Evolutionary conservation across 2,797 vertebrate genomes (phyloP), one percentile per base, ranked within the genome.

Genomic region (Poecilia velifera): DNA sequence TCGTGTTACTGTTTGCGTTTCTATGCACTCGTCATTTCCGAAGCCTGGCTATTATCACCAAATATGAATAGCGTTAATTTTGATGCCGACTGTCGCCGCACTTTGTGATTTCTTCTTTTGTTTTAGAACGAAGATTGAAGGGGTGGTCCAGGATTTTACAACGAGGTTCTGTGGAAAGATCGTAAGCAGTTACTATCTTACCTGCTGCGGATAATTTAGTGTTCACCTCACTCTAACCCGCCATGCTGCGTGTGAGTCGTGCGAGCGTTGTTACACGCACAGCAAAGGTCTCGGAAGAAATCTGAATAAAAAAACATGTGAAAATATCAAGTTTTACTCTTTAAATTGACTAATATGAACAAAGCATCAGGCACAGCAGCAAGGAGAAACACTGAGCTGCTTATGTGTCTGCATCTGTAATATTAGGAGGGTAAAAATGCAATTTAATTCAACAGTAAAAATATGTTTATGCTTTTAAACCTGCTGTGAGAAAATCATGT

Each of bases 1-100:
- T 92, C 89, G 84, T 93, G 94, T 94, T 94, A 96, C 93, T 95
- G 96, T 96, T 97, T 96, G 95, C 95, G 94, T 97, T 53, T 96
- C 96, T 97, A 97, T 97, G 97, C 97, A 97, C 97, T 97, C 94
- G 90, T 92, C 87, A 88, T 94, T 90, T 89, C 84, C 82, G 55
- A 88, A 86, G 82, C 89, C 78, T 81, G 70, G 87, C 86, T 81
- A 86, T 88, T 82, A 81, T 86, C 80, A 91, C 87, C 88, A 91
- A 87, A 91, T 90, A 86, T 90, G 84, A 77, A 85, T 85, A 71
- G 74, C 81, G 77, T 88, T 79, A 73, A 39, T 81, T 88, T 83
- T 82, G 76, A 90, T 73, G 71, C 71, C 79, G 45, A 70, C 71
- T 55, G 76, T 85, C n/a, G 6, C 87, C 79, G 87, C 89, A 86